Evolutionary conservation across 2,888 invertebrate genomes (phyloP), one percentile per base, ranked within the genome.

Genomic region (Nesidiocoris tenuis): DNA sequence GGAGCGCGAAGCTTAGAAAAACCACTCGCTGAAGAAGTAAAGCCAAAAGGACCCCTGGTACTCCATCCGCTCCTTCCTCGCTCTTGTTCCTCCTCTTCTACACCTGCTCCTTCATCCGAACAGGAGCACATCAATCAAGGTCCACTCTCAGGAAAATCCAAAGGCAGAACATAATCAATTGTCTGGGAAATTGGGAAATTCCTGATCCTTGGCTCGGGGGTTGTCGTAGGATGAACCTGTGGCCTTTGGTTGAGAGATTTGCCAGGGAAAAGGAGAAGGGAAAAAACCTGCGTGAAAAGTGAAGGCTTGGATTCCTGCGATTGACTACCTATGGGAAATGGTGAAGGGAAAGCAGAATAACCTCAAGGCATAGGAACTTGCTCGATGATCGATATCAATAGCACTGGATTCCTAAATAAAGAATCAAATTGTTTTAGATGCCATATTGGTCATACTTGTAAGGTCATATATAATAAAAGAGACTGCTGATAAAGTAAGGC

Each of bases 161-260:
- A 57, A n/a, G 65, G 21, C 63, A 56, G 68, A 55, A 55, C 68
- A 75, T 75, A 75, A 75, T 75, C 75, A 75, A 75, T 75, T 75
- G 75, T 75, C 68, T 75, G 75, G 75, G 75, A 75, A 68, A 75
- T 75, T 75, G 75, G 75, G 68, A 75, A 75, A 75, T 75, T 75
- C 75, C 75, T 75, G 75, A 75, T 75, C 61, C 61, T 19, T 21
- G 25, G 66, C n/a, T n/a, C 56, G 21, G 57, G 25, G 63, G 72
- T 72, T 72, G 72, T 56, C 54, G 72, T 72, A 18, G 59, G 70
- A 57, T 55, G n/a, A 39, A 39, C 39, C 39, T 39, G 39, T 39
- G 39, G 39, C 39, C 39, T 39, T 12, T 39, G 39, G 39, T 39
- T 12, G 39, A 39, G 39, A 39, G 3, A 12, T 39, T 39, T 12